Conservation (phyloP, 2,888 invertebrate species). For the Ochropacha duplaris region DNA sequence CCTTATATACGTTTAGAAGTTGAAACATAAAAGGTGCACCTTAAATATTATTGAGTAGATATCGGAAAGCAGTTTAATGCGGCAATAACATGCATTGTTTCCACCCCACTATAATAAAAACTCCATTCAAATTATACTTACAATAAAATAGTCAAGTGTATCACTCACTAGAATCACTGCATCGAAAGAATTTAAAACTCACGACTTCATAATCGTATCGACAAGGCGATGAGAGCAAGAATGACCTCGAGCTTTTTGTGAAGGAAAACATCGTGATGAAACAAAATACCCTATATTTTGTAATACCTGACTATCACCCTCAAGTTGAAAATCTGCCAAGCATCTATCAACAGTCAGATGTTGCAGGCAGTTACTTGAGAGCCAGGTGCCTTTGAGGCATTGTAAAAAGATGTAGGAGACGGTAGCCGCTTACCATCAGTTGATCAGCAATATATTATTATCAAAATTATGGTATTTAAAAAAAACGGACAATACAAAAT, state of each 20-base stretch:
- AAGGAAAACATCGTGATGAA: no score
- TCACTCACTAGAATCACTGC: conserved; percentile 72
- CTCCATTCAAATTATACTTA: conserved; percentile 72
- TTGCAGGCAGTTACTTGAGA: no score
- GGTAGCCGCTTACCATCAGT: no score
- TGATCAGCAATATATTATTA: no score
- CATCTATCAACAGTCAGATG: no score
- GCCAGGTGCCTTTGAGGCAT: no score
- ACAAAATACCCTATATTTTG: no score
- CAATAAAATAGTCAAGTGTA: conserved; percentile 70
- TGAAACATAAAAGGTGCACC: not conserved
- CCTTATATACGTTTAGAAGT: not conserved
- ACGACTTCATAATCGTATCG: conserved; percentile 14
- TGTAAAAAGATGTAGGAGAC: no score
- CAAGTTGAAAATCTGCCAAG: no score
- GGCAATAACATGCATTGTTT: conserved; percentile 54
- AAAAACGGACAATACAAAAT: no score
- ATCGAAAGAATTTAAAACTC: conserved; percentile 28
- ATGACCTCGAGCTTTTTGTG: not conserved
- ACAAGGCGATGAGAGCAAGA: not conserved
- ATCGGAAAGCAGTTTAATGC: conserved; percentile 47
- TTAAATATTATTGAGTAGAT: conserved; percentile 12
- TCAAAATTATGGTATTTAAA: no score
- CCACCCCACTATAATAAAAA: conserved; percentile 60
- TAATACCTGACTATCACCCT: no score